These are phyloP conservation scores for Nasonia vitripennis DNA, from an alignment of 1,140 invertebrate species.

Conservation along the genomic window DNA sequence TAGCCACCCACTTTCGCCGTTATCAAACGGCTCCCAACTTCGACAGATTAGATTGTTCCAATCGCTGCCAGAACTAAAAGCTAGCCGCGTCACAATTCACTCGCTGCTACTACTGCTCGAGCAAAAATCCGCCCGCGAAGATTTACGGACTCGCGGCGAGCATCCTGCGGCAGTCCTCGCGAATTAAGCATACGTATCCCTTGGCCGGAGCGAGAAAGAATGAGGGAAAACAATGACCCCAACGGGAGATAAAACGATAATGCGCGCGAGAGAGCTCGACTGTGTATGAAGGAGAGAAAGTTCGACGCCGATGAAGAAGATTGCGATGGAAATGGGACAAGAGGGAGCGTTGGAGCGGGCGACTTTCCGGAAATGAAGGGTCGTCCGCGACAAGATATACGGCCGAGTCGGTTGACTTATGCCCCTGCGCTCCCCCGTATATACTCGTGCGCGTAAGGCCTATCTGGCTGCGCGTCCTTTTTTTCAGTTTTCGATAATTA, in stretches of 20 bases:
- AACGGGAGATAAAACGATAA: conserved; percentile 40
- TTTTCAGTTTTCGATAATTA: conserved; percentile 31
- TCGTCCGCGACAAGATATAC: conserved; percentile 43
- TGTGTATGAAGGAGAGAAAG: conserved; percentile 31
- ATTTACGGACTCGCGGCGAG: background rate
- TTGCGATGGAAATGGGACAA: conserved; percentile 48
- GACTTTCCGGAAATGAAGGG: conserved; percentile 51
- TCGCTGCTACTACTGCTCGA: background rate
- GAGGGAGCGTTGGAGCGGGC: conserved; percentile 29
- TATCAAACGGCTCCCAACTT: background rate
- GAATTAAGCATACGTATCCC: background rate
- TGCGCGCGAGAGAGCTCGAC: conserved; percentile 38
- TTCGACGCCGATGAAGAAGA: conserved; percentile 35
- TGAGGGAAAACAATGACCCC: conserved; percentile 7
- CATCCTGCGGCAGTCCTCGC: background rate
- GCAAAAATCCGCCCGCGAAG: background rate
- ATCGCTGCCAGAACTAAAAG: background rate
- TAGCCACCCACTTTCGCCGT: no score
- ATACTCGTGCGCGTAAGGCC: background rate
- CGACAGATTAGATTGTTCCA: background rate
- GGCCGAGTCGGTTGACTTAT: conserved; percentile 40
- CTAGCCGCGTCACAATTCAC: background rate
- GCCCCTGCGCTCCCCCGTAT: background rate
- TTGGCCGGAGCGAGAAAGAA: background rate
- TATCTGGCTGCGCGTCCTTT: background rate